Evolutionary conservation across 2,797 vertebrate genomes (phyloP), one percentile per base, ranked within the genome.

Genomic region (Orientallactaga sibirica): DNA sequence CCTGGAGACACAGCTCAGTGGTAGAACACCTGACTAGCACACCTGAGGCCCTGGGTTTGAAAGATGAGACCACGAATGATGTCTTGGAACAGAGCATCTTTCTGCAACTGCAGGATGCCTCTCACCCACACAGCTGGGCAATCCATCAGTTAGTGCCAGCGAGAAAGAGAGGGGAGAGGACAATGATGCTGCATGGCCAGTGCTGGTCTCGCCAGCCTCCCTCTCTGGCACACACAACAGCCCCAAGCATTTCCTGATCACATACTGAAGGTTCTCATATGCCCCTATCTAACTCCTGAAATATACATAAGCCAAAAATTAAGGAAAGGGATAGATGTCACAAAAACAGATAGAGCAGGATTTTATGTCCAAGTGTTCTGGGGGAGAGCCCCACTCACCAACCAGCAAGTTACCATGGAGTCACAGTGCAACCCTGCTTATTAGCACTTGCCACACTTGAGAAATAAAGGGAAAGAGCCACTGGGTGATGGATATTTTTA

Each of bases 271-370:
- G 0, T 19, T 88, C 91, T 55, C 29, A 7, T 3, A 29, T 85
- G 74, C 89, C 78, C 61, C 80, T 25, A 2, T 15, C 95, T 90
- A 48, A n/a, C 61, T 68, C 61, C 24, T 4, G 20, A 90, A 91
- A 92, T 18, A n/a, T 1, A 33, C 58, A 73, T 19, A 19, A 12
- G 41, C 48, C 86, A 87, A 62, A 86, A 52, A 0, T 64, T 66
- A n/a, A 27, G 58, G 75, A 92, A 79, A 86, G 93, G 5, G 25
- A 19, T 1, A 19, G 67, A 0, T 94, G 92, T 87, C 93, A 92
- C 80, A 82, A 81, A 84, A 81, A 87, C 93, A 94, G 91, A 71
- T 66, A 61, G 62, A 88, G 61, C 91, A 52, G 64, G 29, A 91
- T 2, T 88, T 85, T 24, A 43, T n/a, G 77, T 62, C 33, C 0